Evolutionary conservation across 2,113 vertebrate genomes (phyloP).

Genomic region (Phodopus roborovskii): DNA sequence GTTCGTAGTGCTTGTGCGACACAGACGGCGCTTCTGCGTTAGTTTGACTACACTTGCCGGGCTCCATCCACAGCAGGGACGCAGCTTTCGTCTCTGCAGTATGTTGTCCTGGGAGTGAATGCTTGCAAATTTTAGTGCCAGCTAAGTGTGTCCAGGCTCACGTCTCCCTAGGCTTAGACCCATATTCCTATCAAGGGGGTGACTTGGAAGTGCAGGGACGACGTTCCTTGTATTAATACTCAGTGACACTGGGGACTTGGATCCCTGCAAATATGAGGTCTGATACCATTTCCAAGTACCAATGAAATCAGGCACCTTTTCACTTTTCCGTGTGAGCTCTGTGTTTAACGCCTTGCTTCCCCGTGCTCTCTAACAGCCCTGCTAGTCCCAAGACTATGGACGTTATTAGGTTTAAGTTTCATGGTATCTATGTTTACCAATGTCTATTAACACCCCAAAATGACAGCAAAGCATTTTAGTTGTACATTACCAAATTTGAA

Average conservation of each 20-base stretch:
- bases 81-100: neutral
- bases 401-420: slow-evolving; percentile 55
- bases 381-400: slow-evolving; percentile 39
- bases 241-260: neutral
- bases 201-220: no score
- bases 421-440: slow-evolving; percentile 61
- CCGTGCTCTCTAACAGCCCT: neutral
- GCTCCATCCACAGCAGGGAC: neutral
- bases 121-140: neutral
- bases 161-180: neutral
- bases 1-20: neutral
- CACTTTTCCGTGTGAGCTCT: neutral
- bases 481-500: slow-evolving; percentile 32
- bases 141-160: neutral
- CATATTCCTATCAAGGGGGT: neutral
- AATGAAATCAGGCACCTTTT: neutral
- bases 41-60: neutral
- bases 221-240: neutral
- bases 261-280: neutral
- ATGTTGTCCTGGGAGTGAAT: neutral
- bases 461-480: slow-evolving; percentile 18
- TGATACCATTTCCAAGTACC: neutral
- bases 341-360: neutral
- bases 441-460: slow-evolving; percentile 17
- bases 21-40: neutral